These are phyloP conservation scores for Momotus momota DNA, from an alignment of 2,797 vertebrate species.

Conservation along the genomic window DNA sequence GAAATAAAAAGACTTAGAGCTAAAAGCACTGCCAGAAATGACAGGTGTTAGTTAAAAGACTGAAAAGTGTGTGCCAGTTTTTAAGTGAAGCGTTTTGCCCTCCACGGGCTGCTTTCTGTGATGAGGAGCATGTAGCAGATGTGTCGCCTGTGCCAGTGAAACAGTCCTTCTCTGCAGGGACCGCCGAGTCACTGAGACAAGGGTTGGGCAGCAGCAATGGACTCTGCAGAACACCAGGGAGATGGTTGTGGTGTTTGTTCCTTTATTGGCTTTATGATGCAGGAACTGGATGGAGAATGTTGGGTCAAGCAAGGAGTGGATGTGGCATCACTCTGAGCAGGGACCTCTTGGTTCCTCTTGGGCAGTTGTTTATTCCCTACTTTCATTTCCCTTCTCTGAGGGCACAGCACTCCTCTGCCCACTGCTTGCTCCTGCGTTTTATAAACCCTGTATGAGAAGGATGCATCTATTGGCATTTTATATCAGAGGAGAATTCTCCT, in stretches of 20 bases:
- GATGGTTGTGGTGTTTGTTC: accelerated
- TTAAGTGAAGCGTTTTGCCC: not conserved
- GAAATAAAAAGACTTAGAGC: not conserved
- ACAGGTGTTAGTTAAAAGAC: not conserved
- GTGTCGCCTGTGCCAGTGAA: not conserved
- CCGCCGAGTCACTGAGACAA: not conserved
- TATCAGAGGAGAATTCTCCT: not conserved
- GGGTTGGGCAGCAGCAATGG: not conserved
- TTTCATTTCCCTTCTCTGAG: not conserved
- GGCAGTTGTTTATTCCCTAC: not conserved
- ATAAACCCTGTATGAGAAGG: not conserved
- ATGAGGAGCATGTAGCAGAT: not conserved
- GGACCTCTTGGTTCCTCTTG: accelerated
- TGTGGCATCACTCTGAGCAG: not conserved
- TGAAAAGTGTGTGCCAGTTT: not conserved
- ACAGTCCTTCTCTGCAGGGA: not conserved
- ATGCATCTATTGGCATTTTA: not conserved
- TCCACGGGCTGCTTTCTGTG: not conserved
- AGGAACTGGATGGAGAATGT: not conserved
- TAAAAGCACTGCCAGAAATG: not conserved
- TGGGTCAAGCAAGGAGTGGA: not conserved
- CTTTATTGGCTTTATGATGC: not conserved
- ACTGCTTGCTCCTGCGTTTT: not conserved
- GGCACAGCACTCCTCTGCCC: not conserved
- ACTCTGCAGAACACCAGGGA: not conserved